Conservation (phyloP, 2,797 vertebrate species). For the Lacerta agilis region DNA sequence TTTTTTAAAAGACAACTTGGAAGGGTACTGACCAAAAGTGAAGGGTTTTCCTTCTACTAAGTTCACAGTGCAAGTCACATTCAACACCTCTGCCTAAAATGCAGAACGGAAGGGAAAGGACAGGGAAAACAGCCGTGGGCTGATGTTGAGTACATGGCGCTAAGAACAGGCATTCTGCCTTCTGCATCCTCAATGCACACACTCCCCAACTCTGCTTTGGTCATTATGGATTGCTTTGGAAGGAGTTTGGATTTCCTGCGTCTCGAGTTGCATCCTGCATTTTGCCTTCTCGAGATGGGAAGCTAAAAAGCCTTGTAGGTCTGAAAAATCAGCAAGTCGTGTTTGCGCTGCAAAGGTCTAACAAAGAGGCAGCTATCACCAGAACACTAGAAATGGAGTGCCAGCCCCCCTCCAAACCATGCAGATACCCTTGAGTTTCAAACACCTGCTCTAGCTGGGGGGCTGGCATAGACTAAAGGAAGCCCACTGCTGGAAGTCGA, state of each 20-base stretch:
- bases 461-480: background rate
- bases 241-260: background rate
- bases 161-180: too few species aligned
- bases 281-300: background rate
- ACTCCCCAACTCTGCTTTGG: background rate
- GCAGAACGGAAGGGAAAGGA: background rate
- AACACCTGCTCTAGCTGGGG: background rate
- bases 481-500: too few species aligned
- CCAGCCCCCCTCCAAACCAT: too few species aligned
- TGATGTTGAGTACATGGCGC: too few species aligned
- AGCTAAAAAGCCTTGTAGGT: background rate
- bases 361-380: background rate
- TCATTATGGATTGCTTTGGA: background rate
- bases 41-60: conserved; percentile 19
- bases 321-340: background rate
- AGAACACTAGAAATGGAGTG: background rate
- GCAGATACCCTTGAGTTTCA: background rate
- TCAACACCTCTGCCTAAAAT: background rate
- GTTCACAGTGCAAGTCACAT: background rate
- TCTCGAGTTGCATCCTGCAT: background rate
- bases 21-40: conserved; percentile 52
- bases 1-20: conserved; percentile 20
- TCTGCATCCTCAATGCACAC: background rate
- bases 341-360: background rate
- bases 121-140: too few species aligned